Base-by-base conservation (phyloP, 1,140 invertebrate genomes). In the Amyelois transitella region DNA sequence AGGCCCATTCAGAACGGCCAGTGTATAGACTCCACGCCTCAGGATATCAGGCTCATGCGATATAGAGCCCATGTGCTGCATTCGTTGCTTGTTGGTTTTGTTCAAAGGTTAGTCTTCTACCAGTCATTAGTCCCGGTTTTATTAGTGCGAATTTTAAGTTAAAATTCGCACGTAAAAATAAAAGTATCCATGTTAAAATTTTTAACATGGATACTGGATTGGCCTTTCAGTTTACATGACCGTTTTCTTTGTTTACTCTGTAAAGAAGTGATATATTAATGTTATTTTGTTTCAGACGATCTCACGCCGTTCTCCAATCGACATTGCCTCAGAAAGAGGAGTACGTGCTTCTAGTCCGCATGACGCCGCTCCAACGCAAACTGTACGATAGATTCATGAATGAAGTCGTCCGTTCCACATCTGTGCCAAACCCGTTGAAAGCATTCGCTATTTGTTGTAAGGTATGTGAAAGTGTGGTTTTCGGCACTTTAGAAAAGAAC, bases 361-460 rank as follows among this genome's bases (percentile, higher is more conserved):
- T 99, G 94, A 97, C 96, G 0, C 75, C 91, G 1, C 92, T 97
- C 69, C 97, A 99, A 84, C 90, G 95, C 17, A 93, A 94, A 74
- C 86, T 99, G 0, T 98, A 98, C 69, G 94, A 96, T 61, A 93
- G 92, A 1, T 98, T 98, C 70, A 97, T 98, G 93, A 95, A 96
- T 72, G 96, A 98, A 86, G 94, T 98, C 1, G 94, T 96, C 1
- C 90, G 95, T 45, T 94, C 92, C 7, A 94, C 95, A 58, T 92
- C 95, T 20, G 95, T 97, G 18, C 96, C 96, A 5, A 99, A 99
- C 91, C 97, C 98, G 0, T 90, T 99, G 8, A 98, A 98, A 83
- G 97, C 98, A 3, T 99, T 99, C 89, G 96, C 98, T 38, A 96
- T 99, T 51, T 99, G 98, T 83, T 99, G 97, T 77, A 99, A 99